Conservation (phyloP, 2,113 vertebrate genomes). For the Plectropomus leopardus region DNA sequence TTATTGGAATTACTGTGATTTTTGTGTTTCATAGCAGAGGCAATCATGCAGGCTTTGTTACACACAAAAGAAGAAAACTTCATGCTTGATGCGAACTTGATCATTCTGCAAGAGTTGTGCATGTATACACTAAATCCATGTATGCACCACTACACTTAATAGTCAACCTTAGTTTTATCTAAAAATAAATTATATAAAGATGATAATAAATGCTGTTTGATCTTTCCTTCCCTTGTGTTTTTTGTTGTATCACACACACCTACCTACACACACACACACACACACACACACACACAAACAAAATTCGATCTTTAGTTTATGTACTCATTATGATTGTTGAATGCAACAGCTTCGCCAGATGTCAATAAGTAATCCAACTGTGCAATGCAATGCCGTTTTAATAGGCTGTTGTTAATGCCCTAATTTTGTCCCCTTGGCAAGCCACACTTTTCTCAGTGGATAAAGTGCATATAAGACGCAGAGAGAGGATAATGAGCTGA, state of each 20-base stretch:
- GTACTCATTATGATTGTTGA: too few species aligned
- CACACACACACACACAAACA: not conserved
- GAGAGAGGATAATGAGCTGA: slow-evolving; percentile 18
- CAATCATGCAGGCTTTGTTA: slow-evolving; percentile 53
- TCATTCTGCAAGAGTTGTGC: slow-evolving; percentile 70
- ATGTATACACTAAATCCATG: slow-evolving; percentile 72
- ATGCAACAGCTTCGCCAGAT: slow-evolving; percentile 21
- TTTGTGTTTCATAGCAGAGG: slow-evolving; percentile 59
- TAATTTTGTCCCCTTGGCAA: slow-evolving; percentile 47
- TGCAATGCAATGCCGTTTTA: slow-evolving; percentile 23
- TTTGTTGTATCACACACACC: slow-evolving; percentile 30
- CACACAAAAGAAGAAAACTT: slow-evolving; percentile 48
- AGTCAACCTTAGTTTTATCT: slow-evolving; percentile 73
- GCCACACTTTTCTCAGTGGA: slow-evolving; percentile 4
- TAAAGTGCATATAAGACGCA: slow-evolving; percentile 13
- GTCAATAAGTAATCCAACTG: slow-evolving; percentile 45
- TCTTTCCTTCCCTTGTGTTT: slow-evolving; percentile 57
- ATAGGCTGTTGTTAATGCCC: slow-evolving; percentile 39
- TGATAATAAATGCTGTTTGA: slow-evolving; percentile 72
- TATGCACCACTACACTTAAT: slow-evolving; percentile 69
- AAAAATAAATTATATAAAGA: slow-evolving; percentile 79
- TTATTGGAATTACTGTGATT: slow-evolving; percentile 79
- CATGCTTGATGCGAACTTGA: slow-evolving; percentile 48
- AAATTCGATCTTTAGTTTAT: not conserved
- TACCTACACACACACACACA: not conserved